A percentile compares a stretch with the other conserved stretches of the same genome.
Conservation (phyloP, 2,797 vertebrate genomes). For the Enteromius argenteus region DNA sequence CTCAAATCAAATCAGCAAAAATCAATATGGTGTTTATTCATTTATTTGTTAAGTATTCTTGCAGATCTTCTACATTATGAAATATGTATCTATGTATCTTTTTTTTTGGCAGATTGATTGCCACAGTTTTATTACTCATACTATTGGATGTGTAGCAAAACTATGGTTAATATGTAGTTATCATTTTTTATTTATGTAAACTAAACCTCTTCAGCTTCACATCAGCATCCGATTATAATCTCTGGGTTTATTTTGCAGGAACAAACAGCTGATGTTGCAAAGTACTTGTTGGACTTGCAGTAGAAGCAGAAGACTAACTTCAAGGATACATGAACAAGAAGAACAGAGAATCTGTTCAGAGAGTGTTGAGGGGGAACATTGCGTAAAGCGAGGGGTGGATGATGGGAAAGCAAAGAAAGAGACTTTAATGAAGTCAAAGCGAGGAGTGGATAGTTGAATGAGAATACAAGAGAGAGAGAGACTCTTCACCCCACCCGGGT, state of each 20-base stretch:
- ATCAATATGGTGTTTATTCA: neutral
- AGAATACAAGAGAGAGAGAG: slow-evolving; percentile 55
- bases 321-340: neutral
- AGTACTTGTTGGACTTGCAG: slow-evolving; percentile 8
- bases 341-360: slow-evolving; percentile 20
- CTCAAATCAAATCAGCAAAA: neutral
- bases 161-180: neutral
- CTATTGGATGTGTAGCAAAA: neutral
- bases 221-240: neutral
- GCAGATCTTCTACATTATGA: neutral
- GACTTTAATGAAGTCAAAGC: slow-evolving; percentile 60
- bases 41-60: neutral
- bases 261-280: slow-evolving; percentile 1
- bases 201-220: neutral
- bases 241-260: neutral
- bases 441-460: slow-evolving; percentile 51
- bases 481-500: slow-evolving; percentile 55
- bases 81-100: neutral
- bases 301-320: slow-evolving; percentile 15
- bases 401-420: slow-evolving; percentile 65
- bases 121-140: neutral
- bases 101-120: neutral
- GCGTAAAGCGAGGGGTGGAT: slow-evolving; percentile 50
- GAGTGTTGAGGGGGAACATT: neutral
- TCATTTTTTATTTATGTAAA: neutral